Evolutionary conservation across 2,888 invertebrate species (phyloP).

Genomic region (Nephrotoma flavescens): DNA sequence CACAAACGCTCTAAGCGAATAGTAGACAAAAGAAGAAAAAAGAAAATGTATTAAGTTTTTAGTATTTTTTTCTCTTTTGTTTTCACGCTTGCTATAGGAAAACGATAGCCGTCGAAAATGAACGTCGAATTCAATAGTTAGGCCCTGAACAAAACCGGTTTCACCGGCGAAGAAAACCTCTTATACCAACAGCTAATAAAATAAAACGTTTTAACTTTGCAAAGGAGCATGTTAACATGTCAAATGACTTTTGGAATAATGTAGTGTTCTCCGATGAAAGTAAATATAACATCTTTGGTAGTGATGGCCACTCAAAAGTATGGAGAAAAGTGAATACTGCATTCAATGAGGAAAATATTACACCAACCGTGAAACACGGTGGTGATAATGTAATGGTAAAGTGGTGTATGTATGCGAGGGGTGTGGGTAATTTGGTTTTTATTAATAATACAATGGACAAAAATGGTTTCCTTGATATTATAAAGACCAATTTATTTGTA

Average conservation of each 20-base stretch:
- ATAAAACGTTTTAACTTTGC: constrained; percentile 8
- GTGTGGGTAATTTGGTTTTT: too few species aligned
- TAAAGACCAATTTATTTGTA: too few species aligned
- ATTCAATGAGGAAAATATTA: constrained; percentile 4
- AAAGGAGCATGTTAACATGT: constrained; percentile 5
- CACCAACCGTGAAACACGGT: constrained; percentile 10
- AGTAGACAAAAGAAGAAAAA: too few species aligned
- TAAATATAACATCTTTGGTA: constrained; percentile 9
- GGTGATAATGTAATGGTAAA: constrained; percentile 9
- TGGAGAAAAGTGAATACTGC: constrained; percentile 6
- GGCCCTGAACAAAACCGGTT: background rate
- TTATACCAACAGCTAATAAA: background rate
- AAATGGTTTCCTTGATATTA: too few species aligned
- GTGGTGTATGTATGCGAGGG: background rate
- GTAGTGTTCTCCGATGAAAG: constrained; percentile 7
- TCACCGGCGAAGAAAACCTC: background rate
- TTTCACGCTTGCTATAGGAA: too few species aligned
- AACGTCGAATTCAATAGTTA: too few species aligned
- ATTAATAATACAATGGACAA: too few species aligned
- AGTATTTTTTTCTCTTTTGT: too few species aligned
- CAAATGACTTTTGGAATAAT: too few species aligned
- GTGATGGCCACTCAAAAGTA: constrained; percentile 5
- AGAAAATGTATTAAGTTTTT: too few species aligned
- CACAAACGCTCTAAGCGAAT: too few species aligned
- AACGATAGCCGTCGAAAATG: too few species aligned